Base-by-base conservation (phyloP, 2,113 vertebrate genomes). In the Misgurnus anguillicaudatus region DNA sequence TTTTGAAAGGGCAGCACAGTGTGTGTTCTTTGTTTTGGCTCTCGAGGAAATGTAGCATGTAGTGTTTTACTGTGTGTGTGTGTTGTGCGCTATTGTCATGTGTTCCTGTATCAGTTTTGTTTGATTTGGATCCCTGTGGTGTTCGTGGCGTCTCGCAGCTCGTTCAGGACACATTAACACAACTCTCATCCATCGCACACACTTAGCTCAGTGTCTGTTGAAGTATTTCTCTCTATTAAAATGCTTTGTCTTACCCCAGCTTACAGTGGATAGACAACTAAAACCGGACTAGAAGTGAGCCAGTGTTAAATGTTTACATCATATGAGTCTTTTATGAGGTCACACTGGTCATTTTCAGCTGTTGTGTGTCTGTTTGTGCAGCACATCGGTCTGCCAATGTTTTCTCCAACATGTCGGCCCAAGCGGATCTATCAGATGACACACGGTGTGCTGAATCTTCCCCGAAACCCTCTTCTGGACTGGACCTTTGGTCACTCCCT, bases 381-480 rank as follows among this genome's bases (percentile, higher is more conserved):
- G 97, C 97, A 99, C 89, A 95, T 98, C 0, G 97, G 97, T 16
- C 90, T 98, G 72, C 90, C 96, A 24, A 98, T 98, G 96, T 98
- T 98, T 47, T 91, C 94, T 0, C 83, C 71, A 0, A 87, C 90
- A 4, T 75, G 82, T 16, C 94, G 94, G 5, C 97, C 96, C 0
- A 93, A 86, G 47, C 84, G 96, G 74, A 94, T 98, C 5, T 90
- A 93, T 81, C 95, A 96, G 88, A 97, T 98, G 96, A 95, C 90
- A 58, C 90, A 94, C 67, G 95, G 95, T 0, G 96, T 98, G 57
- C 93, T 98, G 47, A 98, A 98, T 90, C 91, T 98, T 84, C 93
- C 95, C 0, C 91, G 94, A 13, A 95, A 96, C 9, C 79, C 79
- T 0, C 62, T 98, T 82, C 91, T 99, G 6, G 97, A 98, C 91